Conservation (phyloP, 2,797 vertebrate genomes). For the Nothura maculosa region DNA sequence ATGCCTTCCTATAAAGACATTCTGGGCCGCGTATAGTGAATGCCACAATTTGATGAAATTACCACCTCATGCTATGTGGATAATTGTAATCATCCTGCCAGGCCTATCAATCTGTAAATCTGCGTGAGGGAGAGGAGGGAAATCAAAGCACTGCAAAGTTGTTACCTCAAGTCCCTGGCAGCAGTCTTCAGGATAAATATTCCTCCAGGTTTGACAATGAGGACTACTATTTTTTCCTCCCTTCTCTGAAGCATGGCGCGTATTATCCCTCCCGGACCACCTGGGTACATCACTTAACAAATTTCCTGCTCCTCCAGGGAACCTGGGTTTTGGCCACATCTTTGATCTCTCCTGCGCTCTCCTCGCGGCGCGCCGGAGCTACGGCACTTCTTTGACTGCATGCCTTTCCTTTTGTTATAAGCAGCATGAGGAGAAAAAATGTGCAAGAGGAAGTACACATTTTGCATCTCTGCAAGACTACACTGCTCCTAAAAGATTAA, state of each 20-base stretch:
- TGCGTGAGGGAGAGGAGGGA: background rate
- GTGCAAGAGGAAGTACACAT: background rate
- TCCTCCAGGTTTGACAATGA: background rate
- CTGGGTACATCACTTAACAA: background rate
- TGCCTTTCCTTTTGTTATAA: background rate
- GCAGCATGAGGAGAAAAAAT: background rate
- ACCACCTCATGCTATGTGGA: background rate
- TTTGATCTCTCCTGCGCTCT: background rate
- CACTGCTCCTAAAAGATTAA: background rate
- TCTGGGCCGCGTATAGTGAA: background rate
- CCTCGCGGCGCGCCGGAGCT: background rate
- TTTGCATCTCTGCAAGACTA: background rate
- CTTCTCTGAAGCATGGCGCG: background rate
- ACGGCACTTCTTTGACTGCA: background rate
- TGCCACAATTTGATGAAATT: background rate
- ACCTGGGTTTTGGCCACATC: background rate
- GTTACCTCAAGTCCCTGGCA: background rate
- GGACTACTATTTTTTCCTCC: background rate
- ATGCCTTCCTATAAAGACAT: background rate
- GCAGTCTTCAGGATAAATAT: background rate
- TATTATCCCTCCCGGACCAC: background rate
- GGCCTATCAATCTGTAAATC: constrained; percentile 8
- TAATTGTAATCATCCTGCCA: constrained; percentile 22
- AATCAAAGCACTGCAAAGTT: background rate
- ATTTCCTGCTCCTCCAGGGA: background rate